Percentiles rank a stretch among this genome's conserved stretches.
phyloP scores from a whole-genome alignment of 2,113 vertebrate species.

The Thamnophis sirtalis region DNA sequence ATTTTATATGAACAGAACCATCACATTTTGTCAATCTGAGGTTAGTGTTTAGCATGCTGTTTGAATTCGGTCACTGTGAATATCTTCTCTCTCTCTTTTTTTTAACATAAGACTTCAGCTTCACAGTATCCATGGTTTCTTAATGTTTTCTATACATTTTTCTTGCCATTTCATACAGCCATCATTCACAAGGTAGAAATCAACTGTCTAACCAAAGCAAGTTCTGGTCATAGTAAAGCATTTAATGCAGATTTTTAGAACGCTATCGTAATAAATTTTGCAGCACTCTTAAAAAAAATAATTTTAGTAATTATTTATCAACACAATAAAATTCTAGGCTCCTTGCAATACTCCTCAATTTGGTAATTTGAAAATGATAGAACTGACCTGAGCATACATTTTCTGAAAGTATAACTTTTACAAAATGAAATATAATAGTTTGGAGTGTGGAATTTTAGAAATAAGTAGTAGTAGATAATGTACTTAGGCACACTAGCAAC shows the following conservation, averaged over 20 bases:
- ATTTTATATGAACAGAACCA: neutral
- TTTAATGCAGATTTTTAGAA: neutral
- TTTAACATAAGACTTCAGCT: neutral
- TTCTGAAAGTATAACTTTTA: neutral
- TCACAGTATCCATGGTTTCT: neutral
- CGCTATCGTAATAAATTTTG: neutral
- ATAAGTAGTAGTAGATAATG: neutral
- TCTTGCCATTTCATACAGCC: neutral
- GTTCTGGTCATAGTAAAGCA: neutral
- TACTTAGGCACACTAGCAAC: neutral
- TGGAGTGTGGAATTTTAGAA: neutral
- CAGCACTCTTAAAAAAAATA: neutral
- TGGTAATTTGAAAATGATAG: neutral
- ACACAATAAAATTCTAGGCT: neutral
- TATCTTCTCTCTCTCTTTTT: neutral
- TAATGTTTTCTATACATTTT: neutral
- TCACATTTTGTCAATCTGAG: neutral
- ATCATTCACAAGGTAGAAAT: neutral
- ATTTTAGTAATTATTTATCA: neutral
- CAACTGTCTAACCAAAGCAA: neutral
- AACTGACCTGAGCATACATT: neutral
- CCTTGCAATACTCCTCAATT: neutral
- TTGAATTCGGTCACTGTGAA: neutral
- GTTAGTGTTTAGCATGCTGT: neutral
- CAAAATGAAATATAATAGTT: constrained; percentile 5